Percentiles rank a stretch among this genome's conserved stretches.
phyloP scores from a whole-genome alignment of 2,888 invertebrate genomes.

The Theretra japonica region DNA sequence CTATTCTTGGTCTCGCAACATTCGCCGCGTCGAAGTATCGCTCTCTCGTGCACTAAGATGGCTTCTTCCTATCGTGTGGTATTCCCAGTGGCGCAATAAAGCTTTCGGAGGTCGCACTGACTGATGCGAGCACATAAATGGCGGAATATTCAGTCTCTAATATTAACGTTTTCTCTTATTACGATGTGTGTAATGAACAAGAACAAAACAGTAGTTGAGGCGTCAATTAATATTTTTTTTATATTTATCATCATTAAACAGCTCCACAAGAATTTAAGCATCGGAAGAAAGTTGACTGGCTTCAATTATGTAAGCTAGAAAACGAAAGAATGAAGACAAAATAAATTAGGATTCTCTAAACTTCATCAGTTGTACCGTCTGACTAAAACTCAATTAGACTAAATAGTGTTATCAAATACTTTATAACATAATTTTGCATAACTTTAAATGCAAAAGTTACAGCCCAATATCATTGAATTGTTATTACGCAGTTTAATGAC shows the following conservation, averaged over 20 bases:
- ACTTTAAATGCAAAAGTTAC: no score
- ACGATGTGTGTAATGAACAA: constrained; percentile 44
- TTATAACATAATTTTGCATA: neutral
- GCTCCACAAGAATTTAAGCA: no score
- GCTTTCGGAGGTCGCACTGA: constrained; percentile 33
- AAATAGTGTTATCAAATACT: neutral
- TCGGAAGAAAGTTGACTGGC: no score
- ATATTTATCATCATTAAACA: no score
- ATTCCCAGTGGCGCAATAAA: constrained; percentile 23
- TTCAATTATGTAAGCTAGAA: no score
- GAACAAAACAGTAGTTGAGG: constrained; percentile 30
- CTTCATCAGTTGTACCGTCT: no score
- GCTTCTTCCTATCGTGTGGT: neutral
- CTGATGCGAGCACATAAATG: constrained; percentile 40
- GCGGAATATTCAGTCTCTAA: constrained; percentile 45
- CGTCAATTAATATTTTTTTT: neutral
- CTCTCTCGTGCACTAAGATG: neutral
- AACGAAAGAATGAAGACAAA: no score
- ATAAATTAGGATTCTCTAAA: no score
- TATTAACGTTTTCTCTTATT: constrained; percentile 46
- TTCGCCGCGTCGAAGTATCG: neutral
- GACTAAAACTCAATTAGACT: no score
- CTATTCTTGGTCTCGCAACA: neutral
- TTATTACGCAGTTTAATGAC: no score
- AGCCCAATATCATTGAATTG: no score